Conservation (phyloP, 2,888 invertebrate species). For the Elgonia sp. region DNA sequence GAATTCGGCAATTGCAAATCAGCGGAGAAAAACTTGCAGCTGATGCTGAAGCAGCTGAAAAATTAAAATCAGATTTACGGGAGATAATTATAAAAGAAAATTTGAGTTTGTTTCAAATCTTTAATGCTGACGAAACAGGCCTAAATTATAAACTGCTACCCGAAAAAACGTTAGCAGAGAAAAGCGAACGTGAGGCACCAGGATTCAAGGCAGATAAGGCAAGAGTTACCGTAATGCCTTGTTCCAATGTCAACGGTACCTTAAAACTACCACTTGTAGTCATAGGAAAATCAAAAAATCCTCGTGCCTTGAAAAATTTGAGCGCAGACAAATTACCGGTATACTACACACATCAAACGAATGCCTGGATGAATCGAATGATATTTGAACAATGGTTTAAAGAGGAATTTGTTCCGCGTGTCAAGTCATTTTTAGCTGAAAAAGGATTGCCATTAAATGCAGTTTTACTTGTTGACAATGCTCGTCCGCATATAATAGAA, state of each 20-base stretch:
- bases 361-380: constrained; percentile 56
- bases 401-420: constrained; percentile 64
- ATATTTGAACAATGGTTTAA: constrained; percentile 70
- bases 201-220: background rate
- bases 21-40: background rate
- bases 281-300: constrained; percentile 28
- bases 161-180: background rate
- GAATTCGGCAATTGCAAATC: background rate
- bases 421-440: constrained; percentile 61
- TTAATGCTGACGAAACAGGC: background rate
- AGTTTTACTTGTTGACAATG: constrained; percentile 67
- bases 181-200: background rate
- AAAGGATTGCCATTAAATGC: constrained; percentile 68
- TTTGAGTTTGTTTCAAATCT: background rate
- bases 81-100: background rate
- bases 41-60: background rate
- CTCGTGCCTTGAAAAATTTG: constrained; percentile 11
- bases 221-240: background rate
- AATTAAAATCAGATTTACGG: background rate
- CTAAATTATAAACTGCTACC: background rate
- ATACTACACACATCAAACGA: constrained; percentile 34
- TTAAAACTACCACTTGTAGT: constrained; percentile 7
- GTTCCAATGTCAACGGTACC: background rate
- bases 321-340: background rate
- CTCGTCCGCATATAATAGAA: background rate